Evolutionary conservation across 2,797 vertebrate species (phyloP).

Genomic region (Catharus ustulatus): DNA sequence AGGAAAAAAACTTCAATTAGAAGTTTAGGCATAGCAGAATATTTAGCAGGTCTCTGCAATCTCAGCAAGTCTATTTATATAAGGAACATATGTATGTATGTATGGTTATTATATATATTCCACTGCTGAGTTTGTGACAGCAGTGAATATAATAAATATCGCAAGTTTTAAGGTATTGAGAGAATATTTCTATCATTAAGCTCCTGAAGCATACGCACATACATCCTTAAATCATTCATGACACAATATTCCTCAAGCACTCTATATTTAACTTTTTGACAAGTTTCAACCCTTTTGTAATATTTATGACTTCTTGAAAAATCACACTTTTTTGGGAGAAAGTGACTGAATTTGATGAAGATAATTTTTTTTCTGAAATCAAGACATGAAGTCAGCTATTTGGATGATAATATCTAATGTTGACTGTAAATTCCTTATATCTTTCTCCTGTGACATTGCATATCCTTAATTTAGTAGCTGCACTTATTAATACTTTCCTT

Average conservation of each 20-base stretch:
- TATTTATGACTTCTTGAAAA: constrained; percentile 6
- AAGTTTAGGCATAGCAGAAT: not conserved
- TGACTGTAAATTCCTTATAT: not conserved
- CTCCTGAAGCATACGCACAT: not conserved
- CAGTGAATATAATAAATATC: not conserved
- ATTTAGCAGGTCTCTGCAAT: not conserved
- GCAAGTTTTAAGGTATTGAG: not conserved
- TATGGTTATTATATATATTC: not conserved
- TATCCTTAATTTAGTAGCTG: not conserved
- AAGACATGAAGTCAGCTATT: not conserved
- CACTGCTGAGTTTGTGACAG: not conserved
- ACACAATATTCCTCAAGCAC: not conserved
- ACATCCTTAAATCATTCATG: constrained; percentile 11
- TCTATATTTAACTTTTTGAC: not conserved
- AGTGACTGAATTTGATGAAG: not conserved
- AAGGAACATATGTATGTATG: not conserved
- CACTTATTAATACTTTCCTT: not conserved
- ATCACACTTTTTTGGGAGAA: not conserved
- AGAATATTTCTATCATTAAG: not conserved
- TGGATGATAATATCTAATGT: not conserved
- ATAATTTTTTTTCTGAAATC: not conserved
- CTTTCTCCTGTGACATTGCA: not conserved
- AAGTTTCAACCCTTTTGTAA: not conserved
- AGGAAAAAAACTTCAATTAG: not conserved
- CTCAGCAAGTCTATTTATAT: not conserved